Evolutionary conservation across 2,888 invertebrate genomes (phyloP).

Genomic region (Monoplex corrugatus): DNA sequence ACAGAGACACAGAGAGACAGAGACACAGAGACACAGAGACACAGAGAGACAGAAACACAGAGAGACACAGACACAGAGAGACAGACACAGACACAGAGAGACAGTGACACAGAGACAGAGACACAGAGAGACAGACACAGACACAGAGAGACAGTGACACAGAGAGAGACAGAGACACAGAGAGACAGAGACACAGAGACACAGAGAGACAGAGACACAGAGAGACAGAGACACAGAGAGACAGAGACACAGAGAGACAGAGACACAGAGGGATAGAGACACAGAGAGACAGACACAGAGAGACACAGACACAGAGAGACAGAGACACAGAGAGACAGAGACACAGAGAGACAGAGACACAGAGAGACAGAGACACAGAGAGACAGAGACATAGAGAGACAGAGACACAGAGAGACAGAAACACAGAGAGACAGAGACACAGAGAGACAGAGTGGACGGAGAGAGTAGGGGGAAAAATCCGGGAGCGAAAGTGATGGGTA

Average conservation of each 20-base stretch:
- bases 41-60: no score
- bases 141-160: neutral
- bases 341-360: neutral
- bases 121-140: neutral
- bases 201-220: conserved; percentile 8
- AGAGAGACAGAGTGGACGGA: no score
- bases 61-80: no score
- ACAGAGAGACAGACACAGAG: neutral
- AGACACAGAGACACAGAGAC: no score
- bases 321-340: neutral
- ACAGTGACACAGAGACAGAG: neutral
- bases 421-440: no score
- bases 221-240: neutral
- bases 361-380: conserved; percentile 14
- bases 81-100: conserved; percentile 5
- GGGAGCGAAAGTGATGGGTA: no score
- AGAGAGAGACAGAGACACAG: neutral
- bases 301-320: neutral
- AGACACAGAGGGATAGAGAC: no score
- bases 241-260: conserved; percentile 30
- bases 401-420: no score
- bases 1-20: no score
- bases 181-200: no score
- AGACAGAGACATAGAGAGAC: no score
- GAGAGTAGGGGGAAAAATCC: no score